phyloP scores from a whole-genome alignment of 2,888 invertebrate species.

The Rhamnusium bicolor region DNA sequence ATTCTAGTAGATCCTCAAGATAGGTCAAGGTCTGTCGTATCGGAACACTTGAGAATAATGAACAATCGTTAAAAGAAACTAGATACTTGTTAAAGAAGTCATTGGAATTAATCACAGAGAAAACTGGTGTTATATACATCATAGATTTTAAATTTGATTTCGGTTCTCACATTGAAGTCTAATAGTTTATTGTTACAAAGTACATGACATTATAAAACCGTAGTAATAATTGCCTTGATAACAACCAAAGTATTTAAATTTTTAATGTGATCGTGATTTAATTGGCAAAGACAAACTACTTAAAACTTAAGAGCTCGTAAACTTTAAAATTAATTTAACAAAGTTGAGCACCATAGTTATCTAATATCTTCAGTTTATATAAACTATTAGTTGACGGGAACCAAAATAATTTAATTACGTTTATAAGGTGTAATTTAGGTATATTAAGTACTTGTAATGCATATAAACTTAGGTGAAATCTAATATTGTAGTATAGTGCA shows the following conservation, averaged over 20 bases:
- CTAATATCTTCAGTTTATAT: conserved; percentile 10
- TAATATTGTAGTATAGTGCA: not conserved
- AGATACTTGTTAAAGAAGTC: too few relatives aligned
- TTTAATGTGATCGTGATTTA: not conserved
- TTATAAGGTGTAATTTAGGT: conserved; percentile 18
- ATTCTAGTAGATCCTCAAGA: too few relatives aligned
- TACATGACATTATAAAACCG: too few relatives aligned
- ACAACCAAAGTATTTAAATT: not conserved
- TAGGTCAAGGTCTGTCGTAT: too few relatives aligned
- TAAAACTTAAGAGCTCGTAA: not conserved
- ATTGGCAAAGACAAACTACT: not conserved
- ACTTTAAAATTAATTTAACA: not conserved
- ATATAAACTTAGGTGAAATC: not conserved
- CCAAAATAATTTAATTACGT: conserved; percentile 18
- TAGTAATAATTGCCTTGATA: too few relatives aligned
- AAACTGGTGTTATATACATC: too few relatives aligned
- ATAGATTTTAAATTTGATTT: too few relatives aligned
- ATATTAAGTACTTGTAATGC: conserved; percentile 12
- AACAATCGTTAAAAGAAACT: too few relatives aligned
- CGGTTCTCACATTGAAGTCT: too few relatives aligned
- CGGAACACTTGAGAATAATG: too few relatives aligned
- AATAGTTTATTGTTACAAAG: too few relatives aligned
- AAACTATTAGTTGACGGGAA: conserved; percentile 9
- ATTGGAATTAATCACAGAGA: too few relatives aligned
- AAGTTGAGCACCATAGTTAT: not conserved